Evolutionary conservation across 2,888 invertebrate species (phyloP).

Genomic region (Phragmatobia fuliginosa): DNA sequence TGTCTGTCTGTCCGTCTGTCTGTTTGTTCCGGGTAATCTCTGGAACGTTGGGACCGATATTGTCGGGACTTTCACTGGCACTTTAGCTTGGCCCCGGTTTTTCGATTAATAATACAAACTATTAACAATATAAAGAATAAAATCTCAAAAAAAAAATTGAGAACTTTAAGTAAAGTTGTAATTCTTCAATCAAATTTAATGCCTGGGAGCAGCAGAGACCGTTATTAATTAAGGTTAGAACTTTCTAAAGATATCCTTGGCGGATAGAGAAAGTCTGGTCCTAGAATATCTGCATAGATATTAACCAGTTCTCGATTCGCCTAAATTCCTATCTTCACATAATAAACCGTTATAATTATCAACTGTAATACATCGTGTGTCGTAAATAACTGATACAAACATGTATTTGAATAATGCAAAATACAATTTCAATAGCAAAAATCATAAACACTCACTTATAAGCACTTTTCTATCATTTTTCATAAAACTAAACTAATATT

Average conservation of each 20-base stretch:
- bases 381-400: neutral
- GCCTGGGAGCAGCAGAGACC: neutral
- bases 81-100: too few species aligned
- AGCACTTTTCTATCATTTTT: neutral
- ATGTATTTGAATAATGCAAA: neutral
- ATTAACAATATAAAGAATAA: too few species aligned
- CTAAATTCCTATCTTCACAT: neutral
- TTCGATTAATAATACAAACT: too few species aligned
- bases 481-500: neutral
- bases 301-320: neutral
- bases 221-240: neutral
- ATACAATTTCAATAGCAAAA: neutral
- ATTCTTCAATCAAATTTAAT: neutral
- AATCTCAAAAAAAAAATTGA: too few species aligned
- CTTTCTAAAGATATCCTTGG: slow-evolving; percentile 3
- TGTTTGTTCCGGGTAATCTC: too few species aligned
- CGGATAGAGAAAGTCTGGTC: neutral
- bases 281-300: neutral
- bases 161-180: too few species aligned
- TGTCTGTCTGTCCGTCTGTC: too few species aligned
- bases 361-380: neutral
- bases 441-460: neutral
- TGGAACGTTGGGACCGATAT: too few species aligned
- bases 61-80: too few species aligned
- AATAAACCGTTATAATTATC: neutral